These are phyloP conservation scores for Scrobipalpa costella DNA, from an alignment of 2,888 invertebrate genomes.

Conservation along the genomic window DNA sequence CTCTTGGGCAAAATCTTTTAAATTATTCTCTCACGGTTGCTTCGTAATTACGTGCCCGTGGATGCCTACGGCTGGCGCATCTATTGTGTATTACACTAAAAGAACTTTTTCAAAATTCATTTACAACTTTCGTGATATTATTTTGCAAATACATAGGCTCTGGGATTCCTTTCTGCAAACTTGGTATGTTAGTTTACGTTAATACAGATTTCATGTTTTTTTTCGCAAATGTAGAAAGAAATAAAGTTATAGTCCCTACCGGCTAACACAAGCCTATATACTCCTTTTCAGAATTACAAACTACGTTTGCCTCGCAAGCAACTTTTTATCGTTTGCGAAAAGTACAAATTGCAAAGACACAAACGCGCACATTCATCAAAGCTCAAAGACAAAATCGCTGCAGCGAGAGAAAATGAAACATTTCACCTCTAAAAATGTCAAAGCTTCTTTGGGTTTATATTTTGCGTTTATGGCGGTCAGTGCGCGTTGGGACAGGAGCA, in stretches of 20 bases:
- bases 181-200: background rate
- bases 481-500: constrained; percentile 69
- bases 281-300: too few relatives aligned
- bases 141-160: constrained; percentile 8
- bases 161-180: background rate
- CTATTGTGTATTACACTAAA: constrained; percentile 54
- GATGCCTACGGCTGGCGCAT: constrained; percentile 54
- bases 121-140: constrained; percentile 33
- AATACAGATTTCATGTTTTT: background rate
- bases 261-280: too few relatives aligned
- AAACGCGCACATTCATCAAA: constrained; percentile 1
- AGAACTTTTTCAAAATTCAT: constrained; percentile 44
- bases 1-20: constrained; percentile 76
- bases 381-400: constrained; percentile 54
- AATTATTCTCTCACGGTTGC: constrained; percentile 73
- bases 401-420: constrained; percentile 67
- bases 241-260: background rate
- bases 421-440: constrained; percentile 77
- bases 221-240: too few relatives aligned
- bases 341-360: background rate
- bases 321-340: background rate
- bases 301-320: background rate
- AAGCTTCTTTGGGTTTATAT: constrained; percentile 79
- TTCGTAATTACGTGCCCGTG: constrained; percentile 66
- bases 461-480: constrained; percentile 79